phyloP scores from a whole-genome alignment of 2,797 vertebrate genomes.

The Cottoperca gobio region DNA sequence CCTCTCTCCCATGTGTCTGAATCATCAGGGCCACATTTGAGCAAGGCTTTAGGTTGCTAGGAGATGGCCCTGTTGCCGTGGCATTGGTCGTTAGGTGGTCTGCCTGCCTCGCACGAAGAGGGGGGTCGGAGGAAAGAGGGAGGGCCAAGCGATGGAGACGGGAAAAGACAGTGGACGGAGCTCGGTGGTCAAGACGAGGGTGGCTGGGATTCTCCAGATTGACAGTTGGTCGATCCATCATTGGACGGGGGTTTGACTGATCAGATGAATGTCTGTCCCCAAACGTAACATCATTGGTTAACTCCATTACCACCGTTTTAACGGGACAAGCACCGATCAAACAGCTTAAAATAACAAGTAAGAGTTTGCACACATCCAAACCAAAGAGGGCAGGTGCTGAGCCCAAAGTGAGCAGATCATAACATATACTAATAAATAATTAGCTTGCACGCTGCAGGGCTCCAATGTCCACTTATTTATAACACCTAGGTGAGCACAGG shows the following conservation, averaged over 20 bases:
- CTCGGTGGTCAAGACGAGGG: conserved; percentile 59
- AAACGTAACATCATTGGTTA: background rate
- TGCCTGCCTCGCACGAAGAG: conserved; percentile 65
- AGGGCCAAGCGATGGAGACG: conserved; percentile 49
- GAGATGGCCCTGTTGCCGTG: conserved; percentile 88
- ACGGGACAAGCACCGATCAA: too few relatives aligned
- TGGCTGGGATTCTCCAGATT: conserved; percentile 51
- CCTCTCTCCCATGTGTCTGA: conserved; percentile 61
- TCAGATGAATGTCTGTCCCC: background rate
- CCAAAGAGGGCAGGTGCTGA: too few relatives aligned
- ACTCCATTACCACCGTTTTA: background rate
- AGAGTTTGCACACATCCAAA: too few relatives aligned
- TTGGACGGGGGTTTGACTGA: background rate
- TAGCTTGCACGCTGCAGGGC: too few relatives aligned
- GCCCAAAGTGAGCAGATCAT: too few relatives aligned
- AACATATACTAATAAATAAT: too few relatives aligned
- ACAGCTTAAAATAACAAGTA: too few relatives aligned
- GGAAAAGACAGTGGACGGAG: conserved; percentile 65
- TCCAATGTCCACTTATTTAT: too few relatives aligned
- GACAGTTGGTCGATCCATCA: conserved; percentile 20
- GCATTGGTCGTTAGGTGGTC: conserved; percentile 85
- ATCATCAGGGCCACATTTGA: conserved; percentile 81
- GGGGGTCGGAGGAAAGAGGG: conserved; percentile 43
- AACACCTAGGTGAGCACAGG: too few relatives aligned
- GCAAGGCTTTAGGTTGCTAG: conserved; percentile 86